Evolutionary conservation across 2,888 invertebrate species (phyloP), one percentile per base, ranked within the genome.

Genomic region (Deilephila porcellus): DNA sequence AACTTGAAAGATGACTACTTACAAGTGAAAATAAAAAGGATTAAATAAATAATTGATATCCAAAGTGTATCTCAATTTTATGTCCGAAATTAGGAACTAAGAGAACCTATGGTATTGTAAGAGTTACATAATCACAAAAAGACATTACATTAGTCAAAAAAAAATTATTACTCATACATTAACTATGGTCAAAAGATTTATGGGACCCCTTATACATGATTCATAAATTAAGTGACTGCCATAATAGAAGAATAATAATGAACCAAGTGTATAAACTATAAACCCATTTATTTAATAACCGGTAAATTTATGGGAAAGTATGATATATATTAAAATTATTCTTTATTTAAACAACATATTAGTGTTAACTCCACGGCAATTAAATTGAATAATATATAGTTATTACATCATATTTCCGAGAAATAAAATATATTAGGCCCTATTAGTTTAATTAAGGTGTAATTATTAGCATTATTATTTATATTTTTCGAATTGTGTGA

Each of bases 181-280:
- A 64, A 64, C 11, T 45, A 20, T 45, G 37, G 20, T 37, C 11
- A 45, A 14, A 64, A 64, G 64, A 64, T 64, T 64, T 64, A 45
- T 45, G 45, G 20, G 14, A 11, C 7, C 19, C 45, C 4, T 64
- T 45, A 14, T 45, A 20, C 45, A 45, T 20, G 37, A n/a, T 7
- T 19, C 64, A 45, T 45, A 64, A 64, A 64, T 20, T 20, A 64
- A 64, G 5, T n/a, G 11, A 34, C n/a, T 64, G 11, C 64, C 17
- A 45, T 64, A 64, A 64, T 64, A 37, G n/a, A 45, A 20, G 64
- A 64, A 45, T 64, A 64, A 29, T 60, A 63, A 45, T 64, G 37
- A 37, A 45, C 63, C 45, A 34, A 1, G n/a, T 45, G 14, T 11
- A 37, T 45, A 45, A n/a, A 63, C 34, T 29, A 25, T n/a, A 20